phyloP scores from a whole-genome alignment of 1,140 invertebrate genomes.

The Drosophila dunni region DNA sequence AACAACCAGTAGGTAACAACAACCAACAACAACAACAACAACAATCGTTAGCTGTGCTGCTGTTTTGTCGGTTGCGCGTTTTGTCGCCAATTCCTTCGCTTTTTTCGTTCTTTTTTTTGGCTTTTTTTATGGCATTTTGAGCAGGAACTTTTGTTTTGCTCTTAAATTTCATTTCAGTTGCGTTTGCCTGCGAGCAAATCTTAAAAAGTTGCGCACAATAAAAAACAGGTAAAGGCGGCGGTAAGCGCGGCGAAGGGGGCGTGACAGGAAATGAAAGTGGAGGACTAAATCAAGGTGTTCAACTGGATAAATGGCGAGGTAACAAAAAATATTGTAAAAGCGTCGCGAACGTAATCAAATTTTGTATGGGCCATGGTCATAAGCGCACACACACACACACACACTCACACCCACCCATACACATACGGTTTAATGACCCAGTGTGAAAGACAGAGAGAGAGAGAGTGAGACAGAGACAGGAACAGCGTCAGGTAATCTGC shows the following conservation, averaged over 20 bases:
- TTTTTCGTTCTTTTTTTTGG: slow-evolving; percentile 2
- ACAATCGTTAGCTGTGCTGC: slow-evolving; percentile 27
- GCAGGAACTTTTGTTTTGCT: slow-evolving; percentile 42
- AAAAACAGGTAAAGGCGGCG: slow-evolving; percentile 7
- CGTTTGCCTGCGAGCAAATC: slow-evolving; percentile 33
- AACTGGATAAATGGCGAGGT: slow-evolving; percentile 37
- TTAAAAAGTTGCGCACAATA: slow-evolving; percentile 28
- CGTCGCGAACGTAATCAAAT: slow-evolving; percentile 40
- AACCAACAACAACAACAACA: slow-evolving; percentile 14
- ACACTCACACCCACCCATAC: background rate
- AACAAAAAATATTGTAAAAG: slow-evolving; percentile 36
- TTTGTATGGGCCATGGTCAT: slow-evolving; percentile 34
- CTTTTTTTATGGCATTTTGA: slow-evolving; percentile 41
- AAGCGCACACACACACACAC: slow-evolving; percentile 19
- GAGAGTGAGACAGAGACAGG: background rate
- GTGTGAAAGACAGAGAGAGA: background rate
- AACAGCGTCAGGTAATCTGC: slow-evolving; percentile 20
- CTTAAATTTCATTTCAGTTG: slow-evolving; percentile 52
- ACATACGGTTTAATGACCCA: slow-evolving; percentile 4
- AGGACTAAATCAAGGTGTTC: slow-evolving; percentile 46
- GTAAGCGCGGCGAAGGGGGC: too few species aligned
- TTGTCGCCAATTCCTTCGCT: slow-evolving; percentile 24
- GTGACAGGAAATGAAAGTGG: background rate
- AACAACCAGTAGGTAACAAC: slow-evolving; percentile 13
- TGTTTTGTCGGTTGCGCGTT: slow-evolving; percentile 26